Evolutionary conservation across 1,140 invertebrate species (phyloP).

Genomic region (Bombus superbus): DNA sequence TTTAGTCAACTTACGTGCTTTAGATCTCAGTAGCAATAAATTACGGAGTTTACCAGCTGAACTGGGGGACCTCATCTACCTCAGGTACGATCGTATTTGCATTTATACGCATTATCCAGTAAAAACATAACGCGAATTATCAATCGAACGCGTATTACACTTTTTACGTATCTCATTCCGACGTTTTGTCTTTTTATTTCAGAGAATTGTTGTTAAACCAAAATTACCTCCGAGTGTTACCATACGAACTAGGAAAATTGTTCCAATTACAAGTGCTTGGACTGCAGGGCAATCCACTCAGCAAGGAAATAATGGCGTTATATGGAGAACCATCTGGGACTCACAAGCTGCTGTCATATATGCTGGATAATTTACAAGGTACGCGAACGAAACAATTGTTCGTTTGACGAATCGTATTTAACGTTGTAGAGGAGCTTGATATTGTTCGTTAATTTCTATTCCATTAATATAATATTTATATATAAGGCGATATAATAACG

Average conservation of each 20-base stretch:
- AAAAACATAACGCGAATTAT: neutral
- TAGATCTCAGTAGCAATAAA: slow-evolving; percentile 98
- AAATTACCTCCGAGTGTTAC: slow-evolving; percentile 96
- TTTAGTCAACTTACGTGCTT: slow-evolving; percentile 91
- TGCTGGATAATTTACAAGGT: slow-evolving; percentile 97
- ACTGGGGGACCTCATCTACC: slow-evolving; percentile 96
- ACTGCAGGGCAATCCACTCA: slow-evolving; percentile 96
- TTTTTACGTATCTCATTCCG: neutral
- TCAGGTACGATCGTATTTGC: slow-evolving; percentile 86
- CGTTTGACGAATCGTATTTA: neutral
- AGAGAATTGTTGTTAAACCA: slow-evolving; percentile 97
- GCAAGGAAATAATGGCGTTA: slow-evolving; percentile 94
- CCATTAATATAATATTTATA: neutral
- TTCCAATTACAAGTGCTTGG: slow-evolving; percentile 97
- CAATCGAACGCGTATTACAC: slow-evolving; percentile 34
- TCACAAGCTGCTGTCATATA: slow-evolving; percentile 95
- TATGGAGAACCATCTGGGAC: slow-evolving; percentile 97
- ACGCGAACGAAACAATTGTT: slow-evolving; percentile 77
- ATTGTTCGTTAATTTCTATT: neutral
- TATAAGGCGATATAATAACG: neutral
- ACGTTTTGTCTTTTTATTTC: slow-evolving; percentile 77
- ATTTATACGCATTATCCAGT: neutral
- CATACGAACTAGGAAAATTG: slow-evolving; percentile 98
- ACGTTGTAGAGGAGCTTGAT: neutral
- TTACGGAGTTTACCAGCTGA: slow-evolving; percentile 96